phyloP scores from a whole-genome alignment of 1,140 invertebrate genomes.

The Caligus rogercresseyi region DNA sequence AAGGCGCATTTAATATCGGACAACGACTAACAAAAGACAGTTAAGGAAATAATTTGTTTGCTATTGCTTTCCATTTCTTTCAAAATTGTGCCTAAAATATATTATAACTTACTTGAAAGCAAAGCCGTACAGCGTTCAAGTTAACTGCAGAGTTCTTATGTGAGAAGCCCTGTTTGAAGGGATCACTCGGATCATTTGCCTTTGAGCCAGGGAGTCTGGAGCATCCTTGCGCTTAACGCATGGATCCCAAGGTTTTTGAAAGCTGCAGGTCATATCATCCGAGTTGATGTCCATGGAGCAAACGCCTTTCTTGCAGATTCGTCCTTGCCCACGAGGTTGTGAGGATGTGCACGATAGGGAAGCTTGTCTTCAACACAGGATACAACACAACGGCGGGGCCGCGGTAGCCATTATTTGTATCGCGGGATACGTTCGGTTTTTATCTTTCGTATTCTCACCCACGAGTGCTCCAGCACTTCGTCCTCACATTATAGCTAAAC shows the following conservation, averaged over 20 bases:
- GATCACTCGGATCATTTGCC: constrained; percentile 73
- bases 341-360: constrained; percentile 77
- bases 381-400: constrained; percentile 72
- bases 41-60: too few species aligned
- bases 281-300: constrained; percentile 57
- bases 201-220: constrained; percentile 53
- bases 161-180: constrained; percentile 53
- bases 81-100: not conserved
- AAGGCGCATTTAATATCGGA: too few species aligned
- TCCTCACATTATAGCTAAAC: constrained; percentile 91
- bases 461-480: constrained; percentile 84
- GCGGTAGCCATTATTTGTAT: constrained; percentile 60
- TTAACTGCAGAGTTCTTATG: constrained; percentile 43
- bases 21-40: too few species aligned
- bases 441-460: constrained; percentile 62
- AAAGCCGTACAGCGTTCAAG: constrained; percentile 75
- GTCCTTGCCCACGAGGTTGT: constrained; percentile 85
- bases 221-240: constrained; percentile 92
- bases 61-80: not conserved
- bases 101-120: constrained; percentile 83
- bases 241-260: constrained; percentile 85
- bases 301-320: constrained; percentile 64
- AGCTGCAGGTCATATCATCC: constrained; percentile 56
- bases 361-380: constrained; percentile 87
- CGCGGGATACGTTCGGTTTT: constrained; percentile 80